Conservation (phyloP, 2,113 vertebrate species). For the human region GRCh38 chr11:36839501-36840000, state of each 20-base stretch:
- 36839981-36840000: conserved; percentile 13
- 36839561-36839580: neutral
- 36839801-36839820: conserved; percentile 56
- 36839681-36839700: conserved; percentile 28
- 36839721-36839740: conserved; percentile 46
- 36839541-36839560: neutral
- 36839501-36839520: neutral
- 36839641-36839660: neutral
- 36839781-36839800: conserved; percentile 37
- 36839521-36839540: neutral
- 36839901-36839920: conserved; percentile 21
- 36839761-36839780: conserved; percentile 64
- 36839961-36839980: neutral
- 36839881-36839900: conserved; percentile 41
- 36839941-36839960: conserved; percentile 8
- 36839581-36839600: neutral
- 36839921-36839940: neutral
- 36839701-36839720: neutral
- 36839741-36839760: conserved; percentile 46
- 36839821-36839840: conserved; percentile 28
- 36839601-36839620: neutral
- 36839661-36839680: neutral
- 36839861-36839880: conserved; percentile 2
- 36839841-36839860: conserved; percentile 61
- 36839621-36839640: neutral